Percentiles rank a stretch among this genome's conserved stretches.
These are phyloP conservation scores for Acanthoscelides obtectus DNA, from an alignment of 2,888 invertebrate species.

Conservation along the genomic window DNA sequence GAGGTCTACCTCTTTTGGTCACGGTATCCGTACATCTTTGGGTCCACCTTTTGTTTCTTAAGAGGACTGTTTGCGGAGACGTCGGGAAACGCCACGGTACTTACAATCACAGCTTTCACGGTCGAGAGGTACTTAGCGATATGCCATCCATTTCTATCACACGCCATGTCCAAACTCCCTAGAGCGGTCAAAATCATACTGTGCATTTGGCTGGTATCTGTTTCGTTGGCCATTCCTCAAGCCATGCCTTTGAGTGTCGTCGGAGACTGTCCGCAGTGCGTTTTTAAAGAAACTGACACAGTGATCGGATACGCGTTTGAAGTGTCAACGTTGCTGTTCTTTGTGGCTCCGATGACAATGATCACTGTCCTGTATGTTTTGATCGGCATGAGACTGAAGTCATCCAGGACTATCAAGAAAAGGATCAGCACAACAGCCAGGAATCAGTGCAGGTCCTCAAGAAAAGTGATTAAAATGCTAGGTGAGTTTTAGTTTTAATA, in stretches of 20 bases:
- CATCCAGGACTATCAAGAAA: slow-evolving; percentile 43
- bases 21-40: slow-evolving; percentile 73
- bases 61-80: slow-evolving; percentile 77
- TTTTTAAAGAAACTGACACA: slow-evolving; percentile 23
- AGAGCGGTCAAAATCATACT: slow-evolving; percentile 78
- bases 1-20: slow-evolving; percentile 78
- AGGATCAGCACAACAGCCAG: slow-evolving; percentile 30
- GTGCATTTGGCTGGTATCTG: slow-evolving; percentile 73
- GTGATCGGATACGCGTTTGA: slow-evolving; percentile 67
- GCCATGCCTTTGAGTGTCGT: slow-evolving; percentile 53
- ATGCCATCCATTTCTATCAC: slow-evolving; percentile 64
- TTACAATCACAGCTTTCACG: slow-evolving; percentile 66
- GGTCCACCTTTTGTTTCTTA: slow-evolving; percentile 72
- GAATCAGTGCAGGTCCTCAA: slow-evolving; percentile 39
- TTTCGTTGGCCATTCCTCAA: slow-evolving; percentile 70
- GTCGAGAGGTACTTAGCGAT: slow-evolving; percentile 68
- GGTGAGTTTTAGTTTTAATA: too few species aligned
- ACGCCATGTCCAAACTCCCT: slow-evolving; percentile 83
- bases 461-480: slow-evolving; percentile 56
- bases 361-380: slow-evolving; percentile 77
- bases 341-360: slow-evolving; percentile 81
- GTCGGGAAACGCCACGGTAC: slow-evolving; percentile 70
- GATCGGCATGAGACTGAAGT: slow-evolving; percentile 68
- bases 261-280: slow-evolving; percentile 38
- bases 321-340: slow-evolving; percentile 77